Evolutionary conservation across 1,140 invertebrate species (phyloP).

Genomic region (Drosophila aff.): DNA sequence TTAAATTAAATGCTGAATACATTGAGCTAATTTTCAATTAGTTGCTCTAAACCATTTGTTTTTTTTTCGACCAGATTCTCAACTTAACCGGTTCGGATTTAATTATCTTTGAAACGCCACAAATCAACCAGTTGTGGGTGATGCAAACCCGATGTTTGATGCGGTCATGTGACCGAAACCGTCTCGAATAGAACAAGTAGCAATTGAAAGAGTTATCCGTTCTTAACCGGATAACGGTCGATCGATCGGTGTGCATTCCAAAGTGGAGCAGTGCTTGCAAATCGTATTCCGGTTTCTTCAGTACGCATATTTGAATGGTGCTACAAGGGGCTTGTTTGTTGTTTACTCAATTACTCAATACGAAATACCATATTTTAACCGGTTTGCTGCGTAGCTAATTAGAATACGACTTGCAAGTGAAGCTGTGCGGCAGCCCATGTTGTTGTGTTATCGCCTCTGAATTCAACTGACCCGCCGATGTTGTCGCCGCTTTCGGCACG

Average conservation of each 20-base stretch:
- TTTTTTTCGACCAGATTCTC: neutral
- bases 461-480: slow-evolving; percentile 14
- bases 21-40: slow-evolving; percentile 3
- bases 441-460: neutral
- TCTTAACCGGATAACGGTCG: slow-evolving; percentile 24
- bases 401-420: slow-evolving; percentile 32
- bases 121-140: slow-evolving; percentile 13
- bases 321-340: slow-evolving; percentile 19
- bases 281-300: slow-evolving; percentile 36
- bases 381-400: slow-evolving; percentile 45
- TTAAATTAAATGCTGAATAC: neutral
- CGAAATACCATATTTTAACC: slow-evolving; percentile 39
- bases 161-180: slow-evolving; percentile 16
- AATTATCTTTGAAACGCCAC: slow-evolving; percentile 11
- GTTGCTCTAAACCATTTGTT: neutral
- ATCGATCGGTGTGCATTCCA: slow-evolving; percentile 27
- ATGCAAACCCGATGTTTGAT: slow-evolving; percentile 19
- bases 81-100: slow-evolving; percentile 9
- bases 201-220: slow-evolving; percentile 19
- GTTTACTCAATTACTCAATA: slow-evolving; percentile 22
- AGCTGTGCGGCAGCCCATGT: neutral
- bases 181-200: slow-evolving; percentile 18
- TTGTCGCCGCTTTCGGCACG: slow-evolving; percentile 25
- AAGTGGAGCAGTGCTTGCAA: slow-evolving; percentile 26
- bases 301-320: slow-evolving; percentile 6